Percentiles rank a stretch among this genome's conserved stretches.
phyloP scores from a whole-genome alignment of 2,113 vertebrate species.

The Toxotes jaculatrix region DNA sequence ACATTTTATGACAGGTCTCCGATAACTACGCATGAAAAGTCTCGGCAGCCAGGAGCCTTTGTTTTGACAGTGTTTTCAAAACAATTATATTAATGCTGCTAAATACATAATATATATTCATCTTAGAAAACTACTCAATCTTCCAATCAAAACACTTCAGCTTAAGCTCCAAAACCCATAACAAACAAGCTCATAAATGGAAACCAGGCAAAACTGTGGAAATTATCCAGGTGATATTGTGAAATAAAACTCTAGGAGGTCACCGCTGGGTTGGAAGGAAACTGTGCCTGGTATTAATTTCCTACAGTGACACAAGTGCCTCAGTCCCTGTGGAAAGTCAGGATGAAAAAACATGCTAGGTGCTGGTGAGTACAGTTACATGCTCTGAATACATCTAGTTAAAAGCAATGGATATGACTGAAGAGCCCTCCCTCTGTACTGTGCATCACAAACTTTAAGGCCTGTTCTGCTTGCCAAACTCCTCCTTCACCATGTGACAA shows the following conservation, averaged over 20 bases:
- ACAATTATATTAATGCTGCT: conserved; percentile 4
- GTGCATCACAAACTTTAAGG: not conserved
- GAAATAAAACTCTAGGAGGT: conserved; percentile 48
- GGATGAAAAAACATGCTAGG: not conserved
- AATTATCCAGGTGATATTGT: conserved; percentile 15
- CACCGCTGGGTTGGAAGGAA: conserved; percentile 58
- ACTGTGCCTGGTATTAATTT: conserved; percentile 69
- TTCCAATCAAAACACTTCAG: not conserved
- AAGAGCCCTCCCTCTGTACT: not conserved
- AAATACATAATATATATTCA: not conserved
- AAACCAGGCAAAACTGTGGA: conserved; percentile 37
- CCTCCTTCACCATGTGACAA: not conserved
- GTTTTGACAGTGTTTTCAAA: conserved; percentile 11
- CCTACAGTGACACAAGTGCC: conserved; percentile 67
- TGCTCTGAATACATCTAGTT: not conserved
- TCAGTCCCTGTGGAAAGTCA: not conserved
- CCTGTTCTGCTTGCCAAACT: not conserved
- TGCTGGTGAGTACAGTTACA: not conserved
- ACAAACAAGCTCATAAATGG: not conserved
- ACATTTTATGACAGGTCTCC: conserved; percentile 17
- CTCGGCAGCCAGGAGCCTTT: conserved; percentile 13
- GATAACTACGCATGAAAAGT: conserved; percentile 10
- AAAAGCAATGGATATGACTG: not conserved
- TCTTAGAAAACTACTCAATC: not conserved
- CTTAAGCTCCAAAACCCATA: not conserved